Percentiles rank a stretch among this genome's conserved stretches.
phyloP scores from a whole-genome alignment of 2,888 invertebrate species.

The Tetragonula carbonaria region DNA sequence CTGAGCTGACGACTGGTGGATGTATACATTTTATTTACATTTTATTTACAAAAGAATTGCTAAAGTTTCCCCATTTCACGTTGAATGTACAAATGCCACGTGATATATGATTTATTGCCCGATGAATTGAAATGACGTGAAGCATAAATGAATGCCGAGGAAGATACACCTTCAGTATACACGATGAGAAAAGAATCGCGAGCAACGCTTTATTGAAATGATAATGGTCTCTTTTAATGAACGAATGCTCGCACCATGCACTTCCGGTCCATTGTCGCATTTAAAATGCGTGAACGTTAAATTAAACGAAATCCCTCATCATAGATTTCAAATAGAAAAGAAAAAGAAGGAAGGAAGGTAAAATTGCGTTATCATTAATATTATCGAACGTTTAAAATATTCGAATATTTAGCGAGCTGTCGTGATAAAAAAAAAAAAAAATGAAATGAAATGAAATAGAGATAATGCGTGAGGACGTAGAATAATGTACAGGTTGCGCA shows the following conservation, averaged over 20 bases:
- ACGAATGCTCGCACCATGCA: background rate
- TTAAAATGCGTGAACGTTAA: background rate
- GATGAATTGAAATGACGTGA: background rate
- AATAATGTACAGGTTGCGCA: background rate
- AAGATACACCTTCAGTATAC: background rate
- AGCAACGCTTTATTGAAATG: background rate
- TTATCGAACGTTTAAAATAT: slow-evolving; percentile 31
- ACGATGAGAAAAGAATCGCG: background rate
- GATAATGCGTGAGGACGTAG: slow-evolving; percentile 3
- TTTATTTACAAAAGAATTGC: no score
- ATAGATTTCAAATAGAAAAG: background rate
- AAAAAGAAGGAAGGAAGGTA: background rate
- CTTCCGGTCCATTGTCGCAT: background rate
- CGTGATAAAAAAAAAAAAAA: slow-evolving; percentile 1
- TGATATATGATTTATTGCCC: no score
- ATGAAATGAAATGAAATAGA: background rate
- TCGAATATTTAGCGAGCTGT: background rate
- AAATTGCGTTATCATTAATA: no score
- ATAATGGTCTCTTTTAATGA: slow-evolving; percentile 2
- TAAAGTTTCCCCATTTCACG: no score
- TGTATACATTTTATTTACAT: no score
- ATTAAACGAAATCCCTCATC: background rate
- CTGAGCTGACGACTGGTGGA: no score
- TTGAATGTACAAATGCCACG: no score
- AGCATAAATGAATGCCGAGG: background rate